Conservation (phyloP, 2,797 vertebrate genomes). For the Astyanax mexicanus region DNA sequence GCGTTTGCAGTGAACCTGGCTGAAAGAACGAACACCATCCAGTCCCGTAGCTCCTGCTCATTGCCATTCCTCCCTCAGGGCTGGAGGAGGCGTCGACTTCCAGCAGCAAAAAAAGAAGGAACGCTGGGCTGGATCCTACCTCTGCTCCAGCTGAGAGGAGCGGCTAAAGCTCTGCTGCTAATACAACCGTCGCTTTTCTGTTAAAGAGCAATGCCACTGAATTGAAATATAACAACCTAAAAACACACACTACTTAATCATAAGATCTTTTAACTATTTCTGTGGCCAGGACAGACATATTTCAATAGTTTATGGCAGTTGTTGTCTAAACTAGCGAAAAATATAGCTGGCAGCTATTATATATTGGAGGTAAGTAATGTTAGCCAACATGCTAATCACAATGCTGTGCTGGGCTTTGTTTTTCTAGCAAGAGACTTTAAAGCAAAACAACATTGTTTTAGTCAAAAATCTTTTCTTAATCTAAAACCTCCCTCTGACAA, state of each 20-base stretch:
- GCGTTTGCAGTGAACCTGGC: slow-evolving; percentile 1
- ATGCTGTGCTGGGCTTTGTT: too few relatives aligned
- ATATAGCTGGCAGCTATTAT: too few relatives aligned
- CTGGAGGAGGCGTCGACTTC: slow-evolving; percentile 41
- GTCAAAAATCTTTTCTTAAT: too few relatives aligned
- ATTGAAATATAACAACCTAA: too few relatives aligned
- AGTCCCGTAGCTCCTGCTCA: slow-evolving; percentile 56
- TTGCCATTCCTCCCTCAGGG: slow-evolving; percentile 35
- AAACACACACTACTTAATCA: not conserved
- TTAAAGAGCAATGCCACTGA: not conserved
- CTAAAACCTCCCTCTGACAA: too few relatives aligned
- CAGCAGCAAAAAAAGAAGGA: slow-evolving; percentile 6
- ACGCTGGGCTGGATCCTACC: slow-evolving; percentile 11
- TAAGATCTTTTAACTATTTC: not conserved
- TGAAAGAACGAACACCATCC: slow-evolving; percentile 50
- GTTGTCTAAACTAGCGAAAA: too few relatives aligned
- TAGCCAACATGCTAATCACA: too few relatives aligned
- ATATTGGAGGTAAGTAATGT: too few relatives aligned
- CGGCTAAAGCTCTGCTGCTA: not conserved
- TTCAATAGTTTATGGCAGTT: too few relatives aligned
- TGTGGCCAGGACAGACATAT: not conserved
- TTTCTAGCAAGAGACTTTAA: too few relatives aligned
- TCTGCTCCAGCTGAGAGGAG: slow-evolving; percentile 31
- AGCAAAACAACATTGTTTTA: too few relatives aligned
- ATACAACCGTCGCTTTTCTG: slow-evolving; percentile 3